These are phyloP conservation scores for Eulimnadia texana DNA, from an alignment of 1,140 invertebrate genomes.

Conservation along the genomic window DNA sequence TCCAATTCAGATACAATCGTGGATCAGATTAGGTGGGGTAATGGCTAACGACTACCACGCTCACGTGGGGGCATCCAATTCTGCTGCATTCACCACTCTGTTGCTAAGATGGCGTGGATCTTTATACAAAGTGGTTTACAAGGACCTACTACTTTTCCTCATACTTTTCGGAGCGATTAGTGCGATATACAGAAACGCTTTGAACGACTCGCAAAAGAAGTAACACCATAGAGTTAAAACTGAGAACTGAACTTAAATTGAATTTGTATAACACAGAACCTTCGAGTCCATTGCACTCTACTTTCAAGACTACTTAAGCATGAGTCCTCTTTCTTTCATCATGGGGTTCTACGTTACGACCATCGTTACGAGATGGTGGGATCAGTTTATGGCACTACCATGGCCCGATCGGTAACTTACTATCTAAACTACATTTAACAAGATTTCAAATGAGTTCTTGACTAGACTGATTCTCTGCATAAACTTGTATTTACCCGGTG, in stretches of 20 bases:
- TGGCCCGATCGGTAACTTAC: constrained; percentile 49
- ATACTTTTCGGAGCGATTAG: constrained; percentile 43
- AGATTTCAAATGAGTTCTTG: neutral
- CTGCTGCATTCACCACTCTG: constrained; percentile 40
- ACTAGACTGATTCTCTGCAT: constrained; percentile 45
- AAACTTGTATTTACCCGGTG: constrained; percentile 42
- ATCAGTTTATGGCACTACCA: constrained; percentile 63
- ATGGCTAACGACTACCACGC: neutral
- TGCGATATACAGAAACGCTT: constrained; percentile 41
- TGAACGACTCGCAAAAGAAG: constrained; percentile 35
- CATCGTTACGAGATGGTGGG: constrained; percentile 87
- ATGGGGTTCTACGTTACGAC: constrained; percentile 84
- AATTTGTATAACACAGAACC: constrained; percentile 28
- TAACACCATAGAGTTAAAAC: neutral
- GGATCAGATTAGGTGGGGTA: neutral
- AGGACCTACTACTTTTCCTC: constrained; percentile 49
- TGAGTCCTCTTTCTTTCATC: constrained; percentile 72
- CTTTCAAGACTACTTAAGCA: constrained; percentile 57
- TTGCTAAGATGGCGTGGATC: constrained; percentile 58
- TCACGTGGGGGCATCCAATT: neutral
- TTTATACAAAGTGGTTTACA: constrained; percentile 57
- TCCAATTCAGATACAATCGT: no score
- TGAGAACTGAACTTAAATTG: neutral
- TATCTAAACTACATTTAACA: constrained; percentile 23
- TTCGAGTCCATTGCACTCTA: constrained; percentile 62